Evolutionary conservation across 2,888 invertebrate genomes (phyloP).

Genomic region (Hypomecis punctinalis): DNA sequence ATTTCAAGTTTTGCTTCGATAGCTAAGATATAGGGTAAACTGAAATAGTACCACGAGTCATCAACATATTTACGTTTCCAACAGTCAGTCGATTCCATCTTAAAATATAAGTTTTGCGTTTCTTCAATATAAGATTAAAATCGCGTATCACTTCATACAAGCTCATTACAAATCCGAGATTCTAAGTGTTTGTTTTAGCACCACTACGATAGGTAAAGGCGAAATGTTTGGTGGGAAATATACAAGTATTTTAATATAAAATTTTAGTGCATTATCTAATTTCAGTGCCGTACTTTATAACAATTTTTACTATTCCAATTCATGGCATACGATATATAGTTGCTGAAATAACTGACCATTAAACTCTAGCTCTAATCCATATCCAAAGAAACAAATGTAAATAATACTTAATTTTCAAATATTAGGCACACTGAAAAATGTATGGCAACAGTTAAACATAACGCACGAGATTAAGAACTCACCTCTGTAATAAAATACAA

Average conservation of each 20-base stretch:
- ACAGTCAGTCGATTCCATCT: conserved; percentile 37
- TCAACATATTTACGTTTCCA: conserved; percentile 26
- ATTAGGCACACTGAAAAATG: neutral
- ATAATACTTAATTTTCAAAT: conserved; percentile 3
- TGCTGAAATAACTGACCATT: no score
- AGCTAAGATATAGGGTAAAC: conserved; percentile 16
- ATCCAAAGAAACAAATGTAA: neutral
- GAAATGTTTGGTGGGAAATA: conserved; percentile 55
- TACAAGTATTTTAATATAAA: neutral
- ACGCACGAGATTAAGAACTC: neutral
- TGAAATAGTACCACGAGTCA: conserved; percentile 27
- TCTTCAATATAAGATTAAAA: conserved; percentile 19
- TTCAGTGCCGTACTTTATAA: neutral
- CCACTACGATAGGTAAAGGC: conserved; percentile 53
- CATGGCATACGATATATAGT: no score
- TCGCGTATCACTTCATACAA: conserved; percentile 37
- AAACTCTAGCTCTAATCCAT: no score
- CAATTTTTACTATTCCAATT: neutral
- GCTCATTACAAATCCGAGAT: conserved; percentile 38
- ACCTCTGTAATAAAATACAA: neutral
- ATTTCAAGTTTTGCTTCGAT: conserved; percentile 13
- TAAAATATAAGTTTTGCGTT: conserved; percentile 26
- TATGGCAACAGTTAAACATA: conserved; percentile 18
- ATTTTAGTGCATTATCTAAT: conserved; percentile 3
- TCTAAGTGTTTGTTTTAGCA: conserved; percentile 49